phyloP scores from a whole-genome alignment of 2,797 vertebrate species.

The Heterohyrax brucei region DNA sequence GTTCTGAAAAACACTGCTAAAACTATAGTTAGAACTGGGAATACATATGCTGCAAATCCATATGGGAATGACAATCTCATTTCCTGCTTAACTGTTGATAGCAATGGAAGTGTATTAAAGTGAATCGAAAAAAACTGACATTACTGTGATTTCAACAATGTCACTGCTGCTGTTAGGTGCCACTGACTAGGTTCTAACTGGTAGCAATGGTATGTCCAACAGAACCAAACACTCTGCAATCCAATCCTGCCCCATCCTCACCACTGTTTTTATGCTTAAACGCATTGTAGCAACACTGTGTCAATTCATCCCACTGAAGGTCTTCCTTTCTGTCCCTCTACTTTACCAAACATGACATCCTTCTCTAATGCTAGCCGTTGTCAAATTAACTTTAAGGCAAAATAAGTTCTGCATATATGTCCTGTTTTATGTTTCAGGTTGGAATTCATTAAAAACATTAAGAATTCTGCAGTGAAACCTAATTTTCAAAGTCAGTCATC shows the following conservation, averaged over 20 bases:
- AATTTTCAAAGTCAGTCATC: slow-evolving; percentile 53
- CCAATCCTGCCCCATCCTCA: too few species aligned
- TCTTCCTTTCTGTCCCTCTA: too few species aligned
- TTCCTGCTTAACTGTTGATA: slow-evolving; percentile 47
- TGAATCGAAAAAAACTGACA: slow-evolving; percentile 54
- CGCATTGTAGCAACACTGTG: too few species aligned
- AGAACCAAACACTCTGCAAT: too few species aligned
- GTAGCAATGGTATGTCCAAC: too few species aligned
- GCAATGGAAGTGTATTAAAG: slow-evolving; percentile 12
- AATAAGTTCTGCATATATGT: not conserved
- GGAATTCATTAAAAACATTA: slow-evolving; percentile 37
- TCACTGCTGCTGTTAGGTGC: too few species aligned
- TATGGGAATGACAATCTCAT: slow-evolving; percentile 9
- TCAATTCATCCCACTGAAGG: too few species aligned
- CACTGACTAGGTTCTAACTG: too few species aligned
- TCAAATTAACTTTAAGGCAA: not conserved
- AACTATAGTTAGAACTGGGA: slow-evolving; percentile 31
- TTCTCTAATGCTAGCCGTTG: not conserved
- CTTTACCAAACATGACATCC: too few species aligned
- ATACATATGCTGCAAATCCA: slow-evolving; percentile 1
- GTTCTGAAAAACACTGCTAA: slow-evolving; percentile 51
- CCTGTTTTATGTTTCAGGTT: slow-evolving; percentile 30
- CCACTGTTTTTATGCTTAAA: too few species aligned
- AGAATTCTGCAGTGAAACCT: slow-evolving; percentile 63
- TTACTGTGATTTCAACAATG: slow-evolving; percentile 54